phyloP scores from a whole-genome alignment of 2,797 vertebrate genomes.

The Eulemur mongoz region DNA sequence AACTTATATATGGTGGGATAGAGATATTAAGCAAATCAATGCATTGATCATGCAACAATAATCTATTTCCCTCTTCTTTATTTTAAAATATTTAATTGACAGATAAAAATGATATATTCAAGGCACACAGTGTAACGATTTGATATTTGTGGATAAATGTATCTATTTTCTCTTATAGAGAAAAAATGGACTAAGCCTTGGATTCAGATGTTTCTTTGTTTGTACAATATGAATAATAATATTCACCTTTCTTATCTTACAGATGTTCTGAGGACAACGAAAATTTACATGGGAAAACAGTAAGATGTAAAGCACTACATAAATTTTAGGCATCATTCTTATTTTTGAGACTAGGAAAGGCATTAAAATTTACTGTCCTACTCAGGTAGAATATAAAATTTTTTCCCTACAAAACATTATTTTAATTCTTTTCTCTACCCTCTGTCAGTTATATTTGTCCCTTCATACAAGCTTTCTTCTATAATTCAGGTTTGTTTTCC shows the following conservation, averaged over 20 bases:
- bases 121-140: not conserved
- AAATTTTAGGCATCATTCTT: not conserved
- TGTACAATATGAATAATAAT: not conserved
- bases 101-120: not conserved
- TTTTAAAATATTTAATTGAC: not conserved
- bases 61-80: not conserved
- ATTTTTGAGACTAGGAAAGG: slow-evolving; percentile 29
- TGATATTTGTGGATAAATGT: not conserved
- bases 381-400: not conserved
- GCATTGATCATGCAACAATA: not conserved
- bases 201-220: not conserved
- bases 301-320: not conserved
- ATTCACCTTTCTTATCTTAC: not conserved
- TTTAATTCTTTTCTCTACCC: not conserved
- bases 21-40: not conserved
- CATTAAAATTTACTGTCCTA: not conserved
- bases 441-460: not conserved
- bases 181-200: not conserved
- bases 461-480: not conserved
- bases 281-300: not conserved
- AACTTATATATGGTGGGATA: not conserved
- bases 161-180: not conserved
- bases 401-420: not conserved
- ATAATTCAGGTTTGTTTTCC: slow-evolving; percentile 28
- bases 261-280: not conserved